Percentiles rank a stretch among this genome's conserved stretches.
phyloP scores from a whole-genome alignment of 2,888 invertebrate species.

The Schrankia costaestrigalis region DNA sequence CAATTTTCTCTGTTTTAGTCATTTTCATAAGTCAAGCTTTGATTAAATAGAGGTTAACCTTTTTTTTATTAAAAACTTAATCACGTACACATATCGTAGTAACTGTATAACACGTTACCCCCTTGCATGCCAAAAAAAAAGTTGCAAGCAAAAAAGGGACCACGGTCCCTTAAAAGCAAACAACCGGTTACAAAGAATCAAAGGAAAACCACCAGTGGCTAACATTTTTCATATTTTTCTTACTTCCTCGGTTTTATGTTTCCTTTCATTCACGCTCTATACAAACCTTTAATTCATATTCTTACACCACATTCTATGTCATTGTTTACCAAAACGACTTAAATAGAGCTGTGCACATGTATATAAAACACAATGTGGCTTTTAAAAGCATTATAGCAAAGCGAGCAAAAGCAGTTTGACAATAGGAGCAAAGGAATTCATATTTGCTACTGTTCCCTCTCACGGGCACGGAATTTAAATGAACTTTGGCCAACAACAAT shows the following conservation, averaged over 20 bases:
- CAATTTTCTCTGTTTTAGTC: too few species aligned
- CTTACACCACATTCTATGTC: conserved; percentile 14
- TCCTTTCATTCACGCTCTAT: conserved; percentile 14
- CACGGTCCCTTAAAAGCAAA: too few species aligned
- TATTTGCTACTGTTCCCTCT: conserved; percentile 78
- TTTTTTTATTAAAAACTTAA: too few species aligned
- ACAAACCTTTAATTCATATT: conserved; percentile 9
- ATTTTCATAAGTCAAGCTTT: too few species aligned
- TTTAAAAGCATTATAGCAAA: conserved; percentile 66
- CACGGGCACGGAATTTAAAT: conserved; percentile 77
- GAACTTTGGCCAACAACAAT: conserved; percentile 79
- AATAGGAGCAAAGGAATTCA: conserved; percentile 76
- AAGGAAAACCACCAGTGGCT: not conserved
- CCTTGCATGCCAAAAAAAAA: too few species aligned
- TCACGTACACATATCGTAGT: not conserved
- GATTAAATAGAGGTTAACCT: too few species aligned
- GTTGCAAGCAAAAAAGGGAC: too few species aligned
- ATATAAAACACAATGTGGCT: conserved; percentile 57
- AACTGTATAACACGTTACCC: not conserved
- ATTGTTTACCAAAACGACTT: conserved; percentile 17
- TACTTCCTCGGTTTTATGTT: conserved; percentile 7
- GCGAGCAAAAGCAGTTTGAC: conserved; percentile 69
- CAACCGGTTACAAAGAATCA: not conserved
- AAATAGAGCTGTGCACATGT: conserved; percentile 29
- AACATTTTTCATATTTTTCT: conserved; percentile 5